Percentiles rank a stretch among this genome's conserved stretches.
Evolutionary conservation across 1,140 invertebrate genomes (phyloP).

Genomic region (Zaprionus camerounensis): DNA sequence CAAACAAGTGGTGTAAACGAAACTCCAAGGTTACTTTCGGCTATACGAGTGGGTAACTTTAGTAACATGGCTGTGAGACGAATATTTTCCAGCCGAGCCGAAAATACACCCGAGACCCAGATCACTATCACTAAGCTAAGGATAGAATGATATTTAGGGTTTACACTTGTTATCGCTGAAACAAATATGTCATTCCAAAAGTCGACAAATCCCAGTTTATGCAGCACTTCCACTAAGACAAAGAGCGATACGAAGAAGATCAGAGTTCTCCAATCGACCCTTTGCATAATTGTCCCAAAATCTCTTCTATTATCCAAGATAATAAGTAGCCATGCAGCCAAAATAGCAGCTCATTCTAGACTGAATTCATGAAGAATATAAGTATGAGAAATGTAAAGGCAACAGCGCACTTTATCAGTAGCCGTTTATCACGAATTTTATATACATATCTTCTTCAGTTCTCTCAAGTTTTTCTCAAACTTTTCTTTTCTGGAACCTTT

Average conservation of each 20-base stretch:
- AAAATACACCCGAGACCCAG: constrained; percentile 90
- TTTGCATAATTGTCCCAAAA: constrained; percentile 88
- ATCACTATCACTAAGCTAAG: constrained; percentile 89
- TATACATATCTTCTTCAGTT: constrained; percentile 34
- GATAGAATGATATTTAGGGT: constrained; percentile 85
- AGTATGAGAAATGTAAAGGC: constrained; percentile 87
- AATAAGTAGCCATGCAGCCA: constrained; percentile 88
- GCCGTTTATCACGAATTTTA: constrained; percentile 86
- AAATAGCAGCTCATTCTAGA: constrained; percentile 89
- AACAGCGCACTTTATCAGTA: constrained; percentile 88
- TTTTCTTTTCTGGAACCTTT: constrained; percentile 87
- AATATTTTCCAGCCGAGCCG: constrained; percentile 91
- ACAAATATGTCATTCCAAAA: constrained; percentile 88
- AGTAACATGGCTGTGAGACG: constrained; percentile 93
- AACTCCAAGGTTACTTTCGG: constrained; percentile 86
- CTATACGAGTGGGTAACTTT: constrained; percentile 87
- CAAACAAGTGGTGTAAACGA: constrained; percentile 89
- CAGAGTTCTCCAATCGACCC: constrained; percentile 92
- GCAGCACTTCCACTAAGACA: constrained; percentile 90
- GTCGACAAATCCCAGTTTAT: constrained; percentile 88
- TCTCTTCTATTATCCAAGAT: constrained; percentile 86
- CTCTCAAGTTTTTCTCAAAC: constrained; percentile 25
- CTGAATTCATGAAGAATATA: constrained; percentile 90
- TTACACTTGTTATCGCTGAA: constrained; percentile 86
- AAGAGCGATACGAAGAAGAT: constrained; percentile 92